A percentile compares a stretch with the other conserved stretches of the same genome.
Conservation (phyloP, 2,797 vertebrate species). For the Scolopax rusticola region DNA sequence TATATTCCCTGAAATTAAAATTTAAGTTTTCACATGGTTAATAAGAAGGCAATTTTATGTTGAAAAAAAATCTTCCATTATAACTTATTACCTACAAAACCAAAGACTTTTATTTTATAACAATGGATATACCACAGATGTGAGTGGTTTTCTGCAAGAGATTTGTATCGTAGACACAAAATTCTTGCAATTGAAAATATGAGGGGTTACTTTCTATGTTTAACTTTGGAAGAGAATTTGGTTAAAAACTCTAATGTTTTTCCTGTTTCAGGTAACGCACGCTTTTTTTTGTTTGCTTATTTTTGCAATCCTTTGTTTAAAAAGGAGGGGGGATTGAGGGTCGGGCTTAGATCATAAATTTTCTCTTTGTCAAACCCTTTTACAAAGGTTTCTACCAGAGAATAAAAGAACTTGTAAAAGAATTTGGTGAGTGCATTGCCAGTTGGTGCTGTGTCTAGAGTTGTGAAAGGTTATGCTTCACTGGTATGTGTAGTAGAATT, state of each 20-base stretch:
- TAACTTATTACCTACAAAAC: not conserved
- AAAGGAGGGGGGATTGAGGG: not conserved
- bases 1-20: not conserved
- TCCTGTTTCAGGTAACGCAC: not conserved
- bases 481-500: not conserved
- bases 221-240: not conserved
- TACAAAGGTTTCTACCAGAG: not conserved
- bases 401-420: not conserved
- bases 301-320: not conserved
- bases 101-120: not conserved
- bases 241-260: not conserved
- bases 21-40: not conserved
- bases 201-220: not conserved
- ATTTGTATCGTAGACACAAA: not conserved
- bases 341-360: not conserved
- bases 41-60: not conserved
- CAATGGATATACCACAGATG: not conserved
- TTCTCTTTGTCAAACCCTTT: not conserved
- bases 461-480: not conserved
- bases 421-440: not conserved
- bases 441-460: not conserved
- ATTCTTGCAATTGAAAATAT: not conserved
- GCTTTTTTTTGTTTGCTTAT: not conserved
- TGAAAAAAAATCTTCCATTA: not conserved
- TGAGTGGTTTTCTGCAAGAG: not conserved